Evolutionary conservation across 2,888 invertebrate genomes (phyloP), one percentile per base, ranked within the genome.

Genomic region (Anthoptus insignis): DNA sequence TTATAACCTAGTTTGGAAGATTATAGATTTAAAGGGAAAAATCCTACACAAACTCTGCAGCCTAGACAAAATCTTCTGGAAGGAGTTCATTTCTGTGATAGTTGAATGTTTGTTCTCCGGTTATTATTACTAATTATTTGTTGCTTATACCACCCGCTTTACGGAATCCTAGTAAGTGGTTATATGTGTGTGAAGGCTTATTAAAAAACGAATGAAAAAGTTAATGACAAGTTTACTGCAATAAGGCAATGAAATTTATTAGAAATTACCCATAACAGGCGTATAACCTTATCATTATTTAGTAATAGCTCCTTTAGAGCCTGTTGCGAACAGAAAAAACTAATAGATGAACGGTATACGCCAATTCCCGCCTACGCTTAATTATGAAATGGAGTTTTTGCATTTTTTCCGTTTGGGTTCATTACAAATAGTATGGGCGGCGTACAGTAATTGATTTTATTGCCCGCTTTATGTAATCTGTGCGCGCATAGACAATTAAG

Each of bases 341-440:
- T 75, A 78, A 76, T 76, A 74, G 71, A 73, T 65, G 68, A 70
- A 73, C 73, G 72, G 75, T 72, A 76, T 68, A 75, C 68, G 72
- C 72, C 74, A 72, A 73, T 79, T 78, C 75, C 78, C 76, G 75
- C 77, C 76, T 79, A 73, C 59, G 61, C 71, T 78, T 79, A 80
- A 81, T 79, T 78, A 80, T 81, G 74, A 76, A 72, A 64, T 64
- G 57, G 67, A 19, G 76, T 79, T 77, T 81, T 75, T 70, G 65
- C 65, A 53, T 66, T 69, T 74, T 72, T 69, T 63, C 61, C 54
- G 63, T 65, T 68, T 57, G 52, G 60, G 57, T 69, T 67, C 59
- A 71, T 73, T 71, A 71, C 73, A 70, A 71, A 73, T 70, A 71
- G 68, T 70, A 68, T 68, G 69, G 70, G 67, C 64, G 57, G 63